Percentiles rank a stretch among this genome's conserved stretches.
Conservation (phyloP, 2,888 invertebrate species). For the Iselma pallidipennis region DNA sequence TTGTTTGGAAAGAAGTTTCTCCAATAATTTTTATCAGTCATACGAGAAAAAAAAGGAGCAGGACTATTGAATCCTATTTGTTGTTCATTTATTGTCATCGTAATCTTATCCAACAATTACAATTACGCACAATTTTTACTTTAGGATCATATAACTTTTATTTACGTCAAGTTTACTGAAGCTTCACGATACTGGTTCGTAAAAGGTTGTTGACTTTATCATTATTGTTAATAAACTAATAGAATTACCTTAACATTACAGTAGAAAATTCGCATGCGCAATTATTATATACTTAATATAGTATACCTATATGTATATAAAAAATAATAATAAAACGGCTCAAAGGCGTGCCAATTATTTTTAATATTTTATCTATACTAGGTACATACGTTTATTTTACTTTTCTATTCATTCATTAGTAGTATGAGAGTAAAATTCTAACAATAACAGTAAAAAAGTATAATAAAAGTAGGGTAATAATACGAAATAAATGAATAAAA, state of each 20-base stretch:
- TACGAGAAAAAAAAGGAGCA: background rate
- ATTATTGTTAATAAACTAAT: conserved; percentile 20
- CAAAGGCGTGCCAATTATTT: conserved; percentile 4
- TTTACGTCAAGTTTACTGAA: conserved; percentile 20
- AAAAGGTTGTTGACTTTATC: conserved; percentile 18
- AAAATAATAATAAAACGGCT: background rate
- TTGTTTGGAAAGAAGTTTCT: too few species aligned
- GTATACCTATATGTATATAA: background rate
- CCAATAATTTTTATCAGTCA: too few species aligned
- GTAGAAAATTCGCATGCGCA: conserved; percentile 6
- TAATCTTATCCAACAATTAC: background rate
- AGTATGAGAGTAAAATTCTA: too few species aligned
- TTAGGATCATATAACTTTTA: background rate
- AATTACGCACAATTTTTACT: background rate
- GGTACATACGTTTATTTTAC: too few species aligned
- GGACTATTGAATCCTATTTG: background rate
- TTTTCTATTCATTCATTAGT: conserved; percentile 12
- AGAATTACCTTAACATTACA: conserved; percentile 8
- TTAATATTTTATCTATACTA: background rate
- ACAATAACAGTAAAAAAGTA: too few species aligned
- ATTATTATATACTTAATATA: conserved; percentile 4
- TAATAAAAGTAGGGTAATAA: too few species aligned
- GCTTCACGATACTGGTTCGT: conserved; percentile 18
- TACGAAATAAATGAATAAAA: too few species aligned
- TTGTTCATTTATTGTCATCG: background rate